Conservation (phyloP, 2,113 vertebrate genomes). For the Aldabrachelys gigantea region DNA sequence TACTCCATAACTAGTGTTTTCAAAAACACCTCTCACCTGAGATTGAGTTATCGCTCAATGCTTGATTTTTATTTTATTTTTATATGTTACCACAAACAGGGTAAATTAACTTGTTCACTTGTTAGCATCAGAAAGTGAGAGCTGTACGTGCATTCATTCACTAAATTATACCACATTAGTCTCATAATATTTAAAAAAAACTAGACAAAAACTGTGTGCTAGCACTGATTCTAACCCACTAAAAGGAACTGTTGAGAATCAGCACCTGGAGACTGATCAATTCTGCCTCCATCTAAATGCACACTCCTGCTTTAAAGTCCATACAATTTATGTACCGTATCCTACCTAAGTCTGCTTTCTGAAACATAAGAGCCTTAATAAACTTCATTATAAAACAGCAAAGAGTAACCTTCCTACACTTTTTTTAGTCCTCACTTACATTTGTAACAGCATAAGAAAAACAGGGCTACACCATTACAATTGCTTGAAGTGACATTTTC, state of each 20-base stretch:
- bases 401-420: neutral
- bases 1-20: neutral
- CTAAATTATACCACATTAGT: neutral
- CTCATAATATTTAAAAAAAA: neutral
- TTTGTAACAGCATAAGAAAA: neutral
- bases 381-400: neutral
- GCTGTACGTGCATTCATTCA: neutral
- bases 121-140: neutral
- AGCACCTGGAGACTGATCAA: neutral
- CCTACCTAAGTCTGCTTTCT: neutral
- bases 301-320: neutral
- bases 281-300: neutral
- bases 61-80: neutral
- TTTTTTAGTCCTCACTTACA: neutral
- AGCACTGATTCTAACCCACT: neutral
- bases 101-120: neutral
- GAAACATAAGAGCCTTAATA: neutral
- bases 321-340: neutral
- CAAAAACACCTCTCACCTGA: neutral
- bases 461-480: neutral
- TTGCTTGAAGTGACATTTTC: neutral
- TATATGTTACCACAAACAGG: neutral
- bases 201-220: neutral
- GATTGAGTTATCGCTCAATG: neutral
- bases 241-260: neutral